phyloP scores from a whole-genome alignment of 2,797 vertebrate species.

The Rhodeus uyekii region DNA sequence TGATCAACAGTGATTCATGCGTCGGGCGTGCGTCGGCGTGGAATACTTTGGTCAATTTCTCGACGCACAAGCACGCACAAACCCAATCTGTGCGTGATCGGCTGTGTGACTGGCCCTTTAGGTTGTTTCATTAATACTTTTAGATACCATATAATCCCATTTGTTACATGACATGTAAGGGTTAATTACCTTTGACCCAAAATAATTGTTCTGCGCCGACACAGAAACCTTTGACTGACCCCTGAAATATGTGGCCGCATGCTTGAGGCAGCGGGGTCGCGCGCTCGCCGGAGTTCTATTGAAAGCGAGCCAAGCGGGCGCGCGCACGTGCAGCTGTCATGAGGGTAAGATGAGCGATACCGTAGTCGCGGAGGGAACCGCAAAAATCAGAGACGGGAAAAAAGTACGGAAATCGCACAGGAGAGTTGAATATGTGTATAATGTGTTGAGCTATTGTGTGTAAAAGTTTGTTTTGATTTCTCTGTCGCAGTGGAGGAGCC shows the following conservation, averaged over 20 bases:
- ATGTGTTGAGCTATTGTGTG: neutral
- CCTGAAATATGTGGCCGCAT: slow-evolving; percentile 13
- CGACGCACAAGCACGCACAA: no score
- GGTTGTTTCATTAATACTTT: neutral
- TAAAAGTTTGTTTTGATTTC: slow-evolving; percentile 32
- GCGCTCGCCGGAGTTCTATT: slow-evolving; percentile 83
- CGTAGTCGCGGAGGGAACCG: slow-evolving; percentile 96
- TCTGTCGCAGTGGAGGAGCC: slow-evolving; percentile 89
- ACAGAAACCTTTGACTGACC: neutral
- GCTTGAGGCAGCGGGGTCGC: neutral
- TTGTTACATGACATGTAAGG: neutral
- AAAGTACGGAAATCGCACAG: slow-evolving; percentile 76
- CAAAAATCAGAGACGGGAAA: slow-evolving; percentile 94
- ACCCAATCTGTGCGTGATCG: no score
- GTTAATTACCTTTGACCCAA: neutral
- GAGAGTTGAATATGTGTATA: neutral
- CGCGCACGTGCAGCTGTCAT: slow-evolving; percentile 88
- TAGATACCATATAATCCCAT: neutral
- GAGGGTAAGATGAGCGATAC: slow-evolving; percentile 98
- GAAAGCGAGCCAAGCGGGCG: slow-evolving; percentile 85
- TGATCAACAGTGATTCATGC: no score
- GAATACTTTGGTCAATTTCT: no score
- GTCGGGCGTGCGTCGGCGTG: no score
- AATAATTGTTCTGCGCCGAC: neutral
- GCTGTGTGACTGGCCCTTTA: no score